phyloP scores from a whole-genome alignment of 1,140 invertebrate species.

The Drosophila pruinosa region DNA sequence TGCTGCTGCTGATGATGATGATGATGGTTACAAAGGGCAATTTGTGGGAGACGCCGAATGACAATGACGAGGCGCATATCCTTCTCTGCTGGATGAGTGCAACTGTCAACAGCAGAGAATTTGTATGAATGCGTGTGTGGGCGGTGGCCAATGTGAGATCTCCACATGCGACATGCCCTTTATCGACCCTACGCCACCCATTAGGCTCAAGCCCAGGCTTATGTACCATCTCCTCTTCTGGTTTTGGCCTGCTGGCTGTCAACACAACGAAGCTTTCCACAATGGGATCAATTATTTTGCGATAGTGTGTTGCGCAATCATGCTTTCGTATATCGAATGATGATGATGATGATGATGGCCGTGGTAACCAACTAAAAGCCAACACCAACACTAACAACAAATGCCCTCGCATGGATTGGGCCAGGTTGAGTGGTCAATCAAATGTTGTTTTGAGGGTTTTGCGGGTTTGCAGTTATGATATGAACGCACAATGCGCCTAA shows the following conservation, averaged over 20 bases:
- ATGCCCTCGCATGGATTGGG: background rate
- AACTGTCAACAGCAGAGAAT: slow-evolving; percentile 64
- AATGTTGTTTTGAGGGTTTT: slow-evolving; percentile 74
- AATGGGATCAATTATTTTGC: slow-evolving; percentile 78
- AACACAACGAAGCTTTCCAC: slow-evolving; percentile 63
- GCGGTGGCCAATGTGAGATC: slow-evolving; percentile 30
- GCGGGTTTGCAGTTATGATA: slow-evolving; percentile 52
- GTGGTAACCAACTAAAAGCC: slow-evolving; percentile 3
- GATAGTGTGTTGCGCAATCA: slow-evolving; percentile 59
- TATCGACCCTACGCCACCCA: background rate
- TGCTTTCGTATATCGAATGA: slow-evolving; percentile 32
- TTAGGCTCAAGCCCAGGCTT: background rate
- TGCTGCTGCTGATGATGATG: background rate
- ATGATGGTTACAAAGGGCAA: slow-evolving; percentile 40
- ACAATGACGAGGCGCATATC: slow-evolving; percentile 21
- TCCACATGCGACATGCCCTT: background rate
- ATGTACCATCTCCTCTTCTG: background rate
- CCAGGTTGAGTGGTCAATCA: slow-evolving; percentile 72
- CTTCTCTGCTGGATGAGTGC: slow-evolving; percentile 14
- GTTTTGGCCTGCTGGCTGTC: slow-evolving; percentile 39
- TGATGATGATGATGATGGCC: slow-evolving; percentile 9
- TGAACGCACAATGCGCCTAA: slow-evolving; percentile 11
- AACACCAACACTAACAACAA: slow-evolving; percentile 1
- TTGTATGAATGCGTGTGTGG: slow-evolving; percentile 14
- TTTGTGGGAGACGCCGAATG: slow-evolving; percentile 23